Evolutionary conservation across 2,113 vertebrate genomes (phyloP), one percentile per base, ranked within the genome.

Genomic region (Salvelinus alpinus): DNA sequence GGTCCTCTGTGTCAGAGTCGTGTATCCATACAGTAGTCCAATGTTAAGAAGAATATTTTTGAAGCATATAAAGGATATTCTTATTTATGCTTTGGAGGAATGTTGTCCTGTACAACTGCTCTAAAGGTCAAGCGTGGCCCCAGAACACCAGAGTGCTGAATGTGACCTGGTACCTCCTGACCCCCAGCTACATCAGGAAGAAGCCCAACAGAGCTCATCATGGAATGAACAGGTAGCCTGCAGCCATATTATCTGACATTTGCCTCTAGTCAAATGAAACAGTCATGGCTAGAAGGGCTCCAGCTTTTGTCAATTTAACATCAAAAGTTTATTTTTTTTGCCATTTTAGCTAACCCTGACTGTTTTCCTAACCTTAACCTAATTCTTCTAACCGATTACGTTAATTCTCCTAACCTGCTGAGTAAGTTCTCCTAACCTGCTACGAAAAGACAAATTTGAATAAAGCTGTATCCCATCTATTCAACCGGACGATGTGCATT

Each of bases 111-210:
- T n/a, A 5, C 66, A 14, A 68, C 25, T 72, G 74, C 66, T 66
- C 59, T 64, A 74, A 85, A 88, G 81, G 78, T 87, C 64, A 13
- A 29, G n/a, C 20, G 75, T 64, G 1, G 76, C 82, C 82, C 2
- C 16, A 29, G 29, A 29, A 31, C 12, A 29, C 1, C 27, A 66
- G 29, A 31, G 14, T 18, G 5, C 14, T 47, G 79, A 29, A 54
- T 70, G 12, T 47, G n/a, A 80, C 64, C 34, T 27, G 59, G 70
- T 31, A 54, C 77, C 75, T 78, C 79, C 76, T 71, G 79, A 81
- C 64, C 82, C 84, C 57, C 73, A 18, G 82, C 86, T 70, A 78
- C 13, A 57, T 44, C 38, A 44, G 38, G 38, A 0, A 12, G 59
- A 27, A 25, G 69, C 51, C 64, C 77, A 4, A 48, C 66, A 64